These are phyloP conservation scores for Morone chrysops DNA, from an alignment of 2,113 vertebrate genomes.

Conservation along the genomic window DNA sequence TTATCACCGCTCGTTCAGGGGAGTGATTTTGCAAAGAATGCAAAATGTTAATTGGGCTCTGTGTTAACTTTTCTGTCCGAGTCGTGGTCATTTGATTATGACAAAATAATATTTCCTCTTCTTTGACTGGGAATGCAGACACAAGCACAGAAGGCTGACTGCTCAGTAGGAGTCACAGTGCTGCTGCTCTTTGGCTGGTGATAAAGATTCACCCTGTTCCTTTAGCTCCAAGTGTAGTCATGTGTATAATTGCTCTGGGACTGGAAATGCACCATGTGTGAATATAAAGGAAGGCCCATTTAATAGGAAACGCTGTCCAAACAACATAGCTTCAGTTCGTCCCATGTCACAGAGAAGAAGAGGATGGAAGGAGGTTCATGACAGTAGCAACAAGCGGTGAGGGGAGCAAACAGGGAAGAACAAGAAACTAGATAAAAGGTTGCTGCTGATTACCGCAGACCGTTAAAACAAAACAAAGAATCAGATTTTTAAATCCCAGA, in stretches of 20 bases:
- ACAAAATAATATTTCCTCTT: slow-evolving; percentile 74
- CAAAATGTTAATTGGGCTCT: slow-evolving; percentile 61
- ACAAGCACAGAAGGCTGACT: slow-evolving; percentile 63
- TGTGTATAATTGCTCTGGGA: slow-evolving; percentile 84
- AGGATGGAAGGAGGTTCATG: slow-evolving; percentile 53
- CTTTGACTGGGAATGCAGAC: slow-evolving; percentile 80
- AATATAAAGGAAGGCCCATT: slow-evolving; percentile 81
- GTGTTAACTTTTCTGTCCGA: slow-evolving; percentile 52
- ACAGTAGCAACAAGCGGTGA: slow-evolving; percentile 36
- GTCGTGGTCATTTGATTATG: slow-evolving; percentile 75
- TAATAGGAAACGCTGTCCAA: slow-evolving; percentile 82
- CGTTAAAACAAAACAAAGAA: not conserved
- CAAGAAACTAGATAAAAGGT: slow-evolving; percentile 24
- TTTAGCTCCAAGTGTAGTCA: slow-evolving; percentile 83
- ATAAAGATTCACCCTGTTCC: slow-evolving; percentile 81
- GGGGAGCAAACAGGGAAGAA: slow-evolving; percentile 12
- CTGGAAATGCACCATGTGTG: slow-evolving; percentile 82
- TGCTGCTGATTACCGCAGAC: slow-evolving; percentile 20
- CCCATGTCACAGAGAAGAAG: slow-evolving; percentile 71
- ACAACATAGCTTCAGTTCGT: slow-evolving; percentile 77
- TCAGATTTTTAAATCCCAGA: not conserved
- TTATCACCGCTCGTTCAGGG: slow-evolving; percentile 42
- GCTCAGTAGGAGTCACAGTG: slow-evolving; percentile 67
- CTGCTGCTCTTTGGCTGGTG: slow-evolving; percentile 77
- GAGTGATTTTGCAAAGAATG: slow-evolving; percentile 62